phyloP scores from a whole-genome alignment of 92 coral and sea anemone species.

The Meandrina meandrites region DNA sequence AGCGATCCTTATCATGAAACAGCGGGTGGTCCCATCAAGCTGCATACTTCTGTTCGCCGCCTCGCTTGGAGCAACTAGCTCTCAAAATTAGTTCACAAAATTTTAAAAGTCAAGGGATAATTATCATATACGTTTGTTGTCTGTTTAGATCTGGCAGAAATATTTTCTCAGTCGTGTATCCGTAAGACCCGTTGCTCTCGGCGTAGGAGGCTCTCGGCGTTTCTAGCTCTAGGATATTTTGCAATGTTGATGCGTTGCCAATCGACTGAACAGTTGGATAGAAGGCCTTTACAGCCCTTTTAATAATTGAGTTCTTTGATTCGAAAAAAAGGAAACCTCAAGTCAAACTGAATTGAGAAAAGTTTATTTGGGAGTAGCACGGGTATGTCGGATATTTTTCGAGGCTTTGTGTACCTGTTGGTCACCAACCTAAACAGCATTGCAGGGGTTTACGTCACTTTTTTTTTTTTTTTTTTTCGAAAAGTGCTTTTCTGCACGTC shows the following conservation, averaged over 20 bases:
- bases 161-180: background rate
- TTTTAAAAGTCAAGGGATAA: background rate
- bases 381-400: background rate
- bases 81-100: no score
- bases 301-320: background rate
- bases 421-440: background rate
- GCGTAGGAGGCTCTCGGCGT: background rate
- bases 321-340: background rate
- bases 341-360: background rate
- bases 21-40: background rate
- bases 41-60: background rate
- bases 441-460: no score
- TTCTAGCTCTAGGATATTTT: background rate
- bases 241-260: background rate
- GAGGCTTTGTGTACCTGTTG: background rate
- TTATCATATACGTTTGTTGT: background rate
- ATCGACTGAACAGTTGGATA: background rate
- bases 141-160: background rate
- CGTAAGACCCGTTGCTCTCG: background rate
- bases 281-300: background rate
- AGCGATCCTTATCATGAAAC: conserved; percentile 4
- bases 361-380: background rate
- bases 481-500: background rate
- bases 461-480: no score
- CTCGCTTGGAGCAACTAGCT: background rate